Evolutionary conservation across 2,888 invertebrate species (phyloP), one percentile per base, ranked within the genome.

Genomic region (Nymphalis urticae): DNA sequence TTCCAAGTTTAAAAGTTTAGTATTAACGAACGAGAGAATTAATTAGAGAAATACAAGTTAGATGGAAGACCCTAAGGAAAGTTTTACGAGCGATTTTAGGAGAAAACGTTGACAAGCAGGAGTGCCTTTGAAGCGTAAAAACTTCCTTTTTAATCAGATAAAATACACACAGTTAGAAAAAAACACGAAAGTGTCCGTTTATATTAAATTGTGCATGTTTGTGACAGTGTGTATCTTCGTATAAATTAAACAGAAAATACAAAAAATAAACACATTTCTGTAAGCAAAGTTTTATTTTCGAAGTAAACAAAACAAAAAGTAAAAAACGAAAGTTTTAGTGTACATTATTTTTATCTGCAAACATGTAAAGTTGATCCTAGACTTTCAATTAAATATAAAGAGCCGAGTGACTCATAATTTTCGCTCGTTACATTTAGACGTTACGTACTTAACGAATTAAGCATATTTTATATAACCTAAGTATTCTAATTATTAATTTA

Each of bases 11-110:
- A 85, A 85, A 86, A 85, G 82, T 85, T 85, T 76, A 74, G 81
- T 81, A 83, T 85, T 81, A 75, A 72, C 71, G 73, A 73, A 68
- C 63, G 75, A 62, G 74, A 73, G 81, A 86, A 89, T 88, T 89
- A 89, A 89, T 89, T 89, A 86, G 84, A 81, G 75, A 78, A 79
- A 78, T 74, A 82, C 73, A 74, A 82, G 79, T 81, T 81, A 13
- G 51, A 48, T 48, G 32, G 32, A 21, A 51, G 73, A 81, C 79
- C 68, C 62, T 53, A 48, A 17, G 65, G 63, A 71, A 74, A 85
- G 79, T 82, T 80, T 77, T 73, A 76, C 76, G 74, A 58, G 68
- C 66, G 75, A 81, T 73, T 82, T 80, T 74, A 71, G 76, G 78
- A 84, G 83, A 82, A 80, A 84, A 84, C 81, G 83, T 83, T 85